phyloP scores from a whole-genome alignment of 1,140 invertebrate species.

The Hylaeus volcanicus region DNA sequence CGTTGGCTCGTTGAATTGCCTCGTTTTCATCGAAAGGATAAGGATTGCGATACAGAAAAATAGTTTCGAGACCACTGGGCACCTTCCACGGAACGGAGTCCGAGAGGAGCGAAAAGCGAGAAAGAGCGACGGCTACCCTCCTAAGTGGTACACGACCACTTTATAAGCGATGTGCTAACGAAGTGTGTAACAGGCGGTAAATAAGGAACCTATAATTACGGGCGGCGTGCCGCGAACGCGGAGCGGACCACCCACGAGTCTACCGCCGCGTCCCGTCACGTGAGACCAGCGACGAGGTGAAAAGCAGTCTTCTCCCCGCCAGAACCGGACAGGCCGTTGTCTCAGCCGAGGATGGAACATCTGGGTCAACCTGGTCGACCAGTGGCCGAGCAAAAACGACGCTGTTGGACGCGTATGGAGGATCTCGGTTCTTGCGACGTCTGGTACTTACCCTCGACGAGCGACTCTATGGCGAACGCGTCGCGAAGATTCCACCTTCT shows the following conservation, averaged over 20 bases:
- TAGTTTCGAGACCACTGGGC: too few species aligned
- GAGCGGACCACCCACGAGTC: constrained; percentile 72
- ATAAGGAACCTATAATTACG: constrained; percentile 81
- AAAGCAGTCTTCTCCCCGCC: constrained; percentile 1
- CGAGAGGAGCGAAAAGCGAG: background rate
- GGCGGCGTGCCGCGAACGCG: constrained; percentile 70
- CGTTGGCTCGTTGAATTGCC: too few species aligned
- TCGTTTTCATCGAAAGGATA: too few species aligned
- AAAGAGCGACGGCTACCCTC: constrained; percentile 31
- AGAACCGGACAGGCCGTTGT: constrained; percentile 19
- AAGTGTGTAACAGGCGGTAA: constrained; percentile 80
- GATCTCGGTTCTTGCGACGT: background rate
- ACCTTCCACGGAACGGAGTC: background rate
- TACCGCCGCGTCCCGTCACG: constrained; percentile 40
- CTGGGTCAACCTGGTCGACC: constrained; percentile 45
- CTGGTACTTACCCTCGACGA: background rate
- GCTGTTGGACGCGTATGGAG: background rate
- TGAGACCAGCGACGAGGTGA: constrained; percentile 36
- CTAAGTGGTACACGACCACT: constrained; percentile 70
- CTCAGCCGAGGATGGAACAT: constrained; percentile 31
- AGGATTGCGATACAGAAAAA: too few species aligned
- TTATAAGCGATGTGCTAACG: constrained; percentile 80
- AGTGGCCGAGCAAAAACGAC: constrained; percentile 3
- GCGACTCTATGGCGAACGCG: too few species aligned
- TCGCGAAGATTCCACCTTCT: too few species aligned